These are phyloP conservation scores for Orthonychiurus folsomi DNA, from an alignment of 2,888 invertebrate species.

Conservation along the genomic window DNA sequence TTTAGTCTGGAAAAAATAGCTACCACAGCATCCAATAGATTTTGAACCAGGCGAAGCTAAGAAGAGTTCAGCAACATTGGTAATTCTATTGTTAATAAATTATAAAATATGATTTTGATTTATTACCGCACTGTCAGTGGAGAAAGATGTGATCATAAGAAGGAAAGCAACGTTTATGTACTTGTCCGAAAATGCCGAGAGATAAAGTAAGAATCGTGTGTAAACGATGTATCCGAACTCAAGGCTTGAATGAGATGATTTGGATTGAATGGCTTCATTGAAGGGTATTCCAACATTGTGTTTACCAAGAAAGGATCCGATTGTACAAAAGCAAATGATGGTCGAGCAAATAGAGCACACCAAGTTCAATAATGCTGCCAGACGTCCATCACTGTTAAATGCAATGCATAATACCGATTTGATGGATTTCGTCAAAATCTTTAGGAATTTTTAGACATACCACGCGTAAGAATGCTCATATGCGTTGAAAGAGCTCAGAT, in stretches of 20 bases:
- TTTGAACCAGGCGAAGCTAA: conserved; percentile 29
- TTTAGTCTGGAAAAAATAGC: conserved; percentile 22
- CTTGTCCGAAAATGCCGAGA: conserved; percentile 20
- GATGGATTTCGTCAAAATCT: no score
- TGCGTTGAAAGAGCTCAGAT: conserved; percentile 29
- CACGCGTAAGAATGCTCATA: conserved; percentile 22
- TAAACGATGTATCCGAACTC: conserved; percentile 30
- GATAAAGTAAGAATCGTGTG: conserved; percentile 17
- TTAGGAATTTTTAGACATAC: conserved; percentile 24
- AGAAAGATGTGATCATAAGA: conserved; percentile 32
- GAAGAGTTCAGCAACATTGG: background rate
- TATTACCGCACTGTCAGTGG: conserved; percentile 28
- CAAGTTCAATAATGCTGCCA: conserved; percentile 17
- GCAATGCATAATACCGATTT: no score
- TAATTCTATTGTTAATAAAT: background rate
- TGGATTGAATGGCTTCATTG: conserved; percentile 20
- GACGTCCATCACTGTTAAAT: conserved; percentile 22
- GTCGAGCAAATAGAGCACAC: conserved; percentile 24
- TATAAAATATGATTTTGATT: no score
- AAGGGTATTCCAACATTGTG: conserved; percentile 23
- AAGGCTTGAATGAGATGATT: conserved; percentile 20
- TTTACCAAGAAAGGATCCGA: conserved; percentile 15
- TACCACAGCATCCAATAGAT: conserved; percentile 22
- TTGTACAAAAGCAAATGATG: conserved; percentile 29
- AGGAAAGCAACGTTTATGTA: conserved; percentile 20